Evolutionary conservation across 2,113 vertebrate species (phyloP).

Genomic region (Cololabis saira): DNA sequence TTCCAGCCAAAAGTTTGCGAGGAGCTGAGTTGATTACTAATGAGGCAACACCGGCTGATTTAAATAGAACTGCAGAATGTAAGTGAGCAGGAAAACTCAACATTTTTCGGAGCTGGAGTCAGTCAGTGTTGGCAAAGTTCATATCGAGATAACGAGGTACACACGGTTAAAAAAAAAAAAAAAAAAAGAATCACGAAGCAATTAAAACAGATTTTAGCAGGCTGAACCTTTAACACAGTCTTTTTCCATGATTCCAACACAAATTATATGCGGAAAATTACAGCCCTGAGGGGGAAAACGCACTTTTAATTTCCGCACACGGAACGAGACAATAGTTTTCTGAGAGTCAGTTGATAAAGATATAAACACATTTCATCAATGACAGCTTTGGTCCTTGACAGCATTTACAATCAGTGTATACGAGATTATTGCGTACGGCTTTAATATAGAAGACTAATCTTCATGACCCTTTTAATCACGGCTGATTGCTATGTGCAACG

Average conservation of each 20-base stretch:
- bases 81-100: background rate
- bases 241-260: slow-evolving; percentile 5
- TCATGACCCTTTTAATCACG: slow-evolving; percentile 32
- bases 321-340: background rate
- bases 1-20: slow-evolving; percentile 30
- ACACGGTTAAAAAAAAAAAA: slow-evolving; percentile 28
- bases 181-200: slow-evolving; percentile 29
- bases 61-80: slow-evolving; percentile 23
- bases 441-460: slow-evolving; percentile 16
- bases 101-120: slow-evolving; percentile 14
- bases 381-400: background rate
- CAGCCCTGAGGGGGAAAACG: background rate
- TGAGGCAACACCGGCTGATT: slow-evolving; percentile 37
- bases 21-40: slow-evolving; percentile 55
- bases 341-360: background rate
- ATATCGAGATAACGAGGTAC: slow-evolving; percentile 30
- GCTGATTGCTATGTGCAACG: slow-evolving; percentile 29
- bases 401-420: slow-evolving; percentile 9
- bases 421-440: slow-evolving; percentile 2
- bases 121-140: slow-evolving; percentile 22
- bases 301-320: background rate
- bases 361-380: background rate
- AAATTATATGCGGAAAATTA: background rate
- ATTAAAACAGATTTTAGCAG: slow-evolving; percentile 27
- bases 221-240: slow-evolving; percentile 23